These are phyloP conservation scores for Apodemus speciosus DNA, from an alignment of 2,113 vertebrate genomes.

Conservation along the genomic window DNA sequence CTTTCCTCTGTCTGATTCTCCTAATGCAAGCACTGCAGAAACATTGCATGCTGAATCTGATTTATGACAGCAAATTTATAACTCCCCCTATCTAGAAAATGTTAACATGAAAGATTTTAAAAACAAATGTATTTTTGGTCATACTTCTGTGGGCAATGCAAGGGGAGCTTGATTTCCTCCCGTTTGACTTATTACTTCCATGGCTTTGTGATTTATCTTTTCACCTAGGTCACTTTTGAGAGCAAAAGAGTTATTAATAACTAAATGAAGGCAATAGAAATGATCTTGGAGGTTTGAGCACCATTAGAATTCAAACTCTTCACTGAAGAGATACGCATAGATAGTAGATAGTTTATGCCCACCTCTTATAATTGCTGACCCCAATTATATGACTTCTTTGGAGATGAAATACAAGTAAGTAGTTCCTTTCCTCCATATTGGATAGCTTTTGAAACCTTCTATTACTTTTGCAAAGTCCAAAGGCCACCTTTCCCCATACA, in stretches of 20 bases:
- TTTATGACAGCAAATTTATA: conserved; percentile 55
- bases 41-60: background rate
- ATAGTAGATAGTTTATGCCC: background rate
- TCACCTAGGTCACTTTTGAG: conserved; percentile 32
- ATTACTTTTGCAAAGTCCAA: conserved; percentile 48
- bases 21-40: background rate
- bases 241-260: conserved; percentile 44
- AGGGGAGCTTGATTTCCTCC: background rate
- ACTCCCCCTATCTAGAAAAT: conserved; percentile 34
- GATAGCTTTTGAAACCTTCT: conserved; percentile 43
- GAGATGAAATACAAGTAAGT: conserved; percentile 47
- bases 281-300: background rate
- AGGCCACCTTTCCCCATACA: background rate
- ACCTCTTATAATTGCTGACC: conserved; percentile 13
- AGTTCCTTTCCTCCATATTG: conserved; percentile 1
- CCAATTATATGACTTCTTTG: conserved; percentile 34
- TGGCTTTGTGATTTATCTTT: conserved; percentile 35
- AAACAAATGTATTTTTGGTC: conserved; percentile 58
- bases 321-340: background rate
- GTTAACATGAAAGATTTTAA: conserved; percentile 56
- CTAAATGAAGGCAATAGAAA: background rate
- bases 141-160: conserved; percentile 34
- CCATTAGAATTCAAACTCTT: conserved; percentile 40
- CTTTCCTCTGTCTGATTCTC: conserved; percentile 15
- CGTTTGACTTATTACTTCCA: conserved; percentile 34